A percentile compares a stretch with the other conserved stretches of the same genome.
Evolutionary conservation across 1,140 invertebrate genomes (phyloP).

Genomic region (Coptotermes formosanus): DNA sequence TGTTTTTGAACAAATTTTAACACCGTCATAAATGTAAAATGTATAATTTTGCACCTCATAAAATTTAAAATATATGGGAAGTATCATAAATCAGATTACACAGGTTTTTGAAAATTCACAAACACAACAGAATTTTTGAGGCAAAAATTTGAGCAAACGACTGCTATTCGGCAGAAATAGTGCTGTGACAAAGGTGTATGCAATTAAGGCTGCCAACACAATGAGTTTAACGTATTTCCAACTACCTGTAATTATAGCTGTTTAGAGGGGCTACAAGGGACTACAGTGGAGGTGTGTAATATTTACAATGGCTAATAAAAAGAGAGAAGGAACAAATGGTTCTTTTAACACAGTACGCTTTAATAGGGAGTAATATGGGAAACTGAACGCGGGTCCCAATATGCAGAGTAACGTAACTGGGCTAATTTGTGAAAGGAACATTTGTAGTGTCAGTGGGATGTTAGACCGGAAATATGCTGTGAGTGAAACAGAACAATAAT

Average conservation of each 20-base stretch:
- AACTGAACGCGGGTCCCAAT: background rate
- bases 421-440: background rate
- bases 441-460: background rate
- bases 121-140: no score
- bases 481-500: background rate
- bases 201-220: background rate
- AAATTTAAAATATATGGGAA: background rate
- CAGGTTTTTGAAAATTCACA: no score
- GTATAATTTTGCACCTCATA: background rate
- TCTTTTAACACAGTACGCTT: background rate
- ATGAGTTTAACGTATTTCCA: background rate
- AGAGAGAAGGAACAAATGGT: background rate
- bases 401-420: background rate
- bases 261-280: background rate
- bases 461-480: background rate
- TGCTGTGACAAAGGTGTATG: background rate
- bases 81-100: background rate
- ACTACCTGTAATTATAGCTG: background rate
- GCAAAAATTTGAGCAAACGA: no score
- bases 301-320: background rate
- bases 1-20: background rate
- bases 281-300: background rate
- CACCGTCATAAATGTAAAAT: background rate
- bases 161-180: no score
- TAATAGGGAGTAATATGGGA: background rate